Percentiles rank a stretch among this genome's conserved stretches.
phyloP scores from a whole-genome alignment of 2,797 vertebrate genomes.

The Cottoperca gobio region DNA sequence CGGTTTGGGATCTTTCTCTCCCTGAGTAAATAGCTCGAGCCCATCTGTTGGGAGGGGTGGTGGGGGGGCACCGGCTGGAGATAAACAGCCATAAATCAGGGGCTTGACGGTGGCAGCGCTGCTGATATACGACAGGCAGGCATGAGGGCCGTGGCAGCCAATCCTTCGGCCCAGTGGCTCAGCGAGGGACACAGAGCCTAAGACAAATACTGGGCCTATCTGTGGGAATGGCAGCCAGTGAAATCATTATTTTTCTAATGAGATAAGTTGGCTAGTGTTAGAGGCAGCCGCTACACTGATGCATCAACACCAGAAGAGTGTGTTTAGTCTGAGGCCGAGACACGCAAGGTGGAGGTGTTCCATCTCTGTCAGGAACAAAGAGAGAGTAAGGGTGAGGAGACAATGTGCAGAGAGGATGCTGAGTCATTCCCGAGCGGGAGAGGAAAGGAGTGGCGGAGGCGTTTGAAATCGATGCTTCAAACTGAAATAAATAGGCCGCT shows the following conservation, averaged over 20 bases:
- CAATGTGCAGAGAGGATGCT: conserved; percentile 23
- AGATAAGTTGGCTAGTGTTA: conserved; percentile 77
- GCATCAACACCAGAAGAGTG: conserved; percentile 73
- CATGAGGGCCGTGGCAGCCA: conserved; percentile 57
- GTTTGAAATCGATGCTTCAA: conserved; percentile 4
- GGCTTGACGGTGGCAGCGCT: conserved; percentile 70
- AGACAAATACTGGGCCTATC: conserved; percentile 83
- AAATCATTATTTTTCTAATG: conserved; percentile 86
- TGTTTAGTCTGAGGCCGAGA: conserved; percentile 84
- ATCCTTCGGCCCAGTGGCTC: conserved; percentile 43
- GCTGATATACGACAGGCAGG: conserved; percentile 85
- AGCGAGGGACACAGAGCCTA: conserved; percentile 50
- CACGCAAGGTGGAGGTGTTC: conserved; percentile 75
- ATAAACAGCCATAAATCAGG: conserved; percentile 87
- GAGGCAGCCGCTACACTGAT: conserved; percentile 61
- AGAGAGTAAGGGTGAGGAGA: conserved; percentile 28
- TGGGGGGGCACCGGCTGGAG: conserved; percentile 65
- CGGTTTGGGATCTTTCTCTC: conserved; percentile 67
- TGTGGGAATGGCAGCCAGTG: conserved; percentile 79
- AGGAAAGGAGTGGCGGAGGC: not conserved
- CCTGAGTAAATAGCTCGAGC: conserved; percentile 83
- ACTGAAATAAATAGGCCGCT: not conserved
- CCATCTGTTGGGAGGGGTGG: conserved; percentile 83
- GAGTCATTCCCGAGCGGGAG: conserved; percentile 17
- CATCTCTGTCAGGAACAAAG: conserved; percentile 73